phyloP scores from a whole-genome alignment of 2,113 vertebrate species.

The Pantherophis guttatus region DNA sequence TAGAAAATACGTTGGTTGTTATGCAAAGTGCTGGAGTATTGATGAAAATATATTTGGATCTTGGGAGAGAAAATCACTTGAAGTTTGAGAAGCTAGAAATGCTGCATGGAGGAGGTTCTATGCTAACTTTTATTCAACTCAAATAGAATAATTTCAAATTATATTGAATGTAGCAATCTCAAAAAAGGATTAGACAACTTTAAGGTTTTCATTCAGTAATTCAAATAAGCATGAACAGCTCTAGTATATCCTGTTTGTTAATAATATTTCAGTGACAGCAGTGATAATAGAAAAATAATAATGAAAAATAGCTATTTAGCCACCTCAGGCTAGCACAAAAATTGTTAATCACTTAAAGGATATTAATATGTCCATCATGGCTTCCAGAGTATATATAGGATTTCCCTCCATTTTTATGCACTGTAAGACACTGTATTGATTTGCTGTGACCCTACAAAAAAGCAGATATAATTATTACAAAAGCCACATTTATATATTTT shows the following conservation, averaged over 20 bases:
- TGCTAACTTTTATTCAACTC: not conserved
- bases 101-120: not conserved
- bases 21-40: not conserved
- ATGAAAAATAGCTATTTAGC: not conserved
- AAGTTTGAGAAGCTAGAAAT: not conserved
- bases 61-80: not conserved
- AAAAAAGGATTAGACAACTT: too few relatives aligned
- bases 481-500: not conserved
- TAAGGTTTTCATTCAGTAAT: not conserved
- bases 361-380: conserved; percentile 97
- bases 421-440: conserved; percentile 90
- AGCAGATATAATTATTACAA: conserved; percentile 13
- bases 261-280: not conserved
- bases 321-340: not conserved
- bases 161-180: not conserved
- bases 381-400: conserved; percentile 91
- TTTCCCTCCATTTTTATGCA: conserved; percentile 80
- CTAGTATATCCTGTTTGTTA: not conserved
- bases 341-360: conserved; percentile 73
- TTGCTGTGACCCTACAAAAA: conserved; percentile 88
- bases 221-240: not conserved
- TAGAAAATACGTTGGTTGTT: not conserved
- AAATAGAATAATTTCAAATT: not conserved
- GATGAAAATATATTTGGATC: not conserved
- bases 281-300: not conserved